Evolutionary conservation across 2,888 invertebrate genomes (phyloP), one percentile per base, ranked within the genome.

Genomic region (Cryptophagus acutangulus): DNA sequence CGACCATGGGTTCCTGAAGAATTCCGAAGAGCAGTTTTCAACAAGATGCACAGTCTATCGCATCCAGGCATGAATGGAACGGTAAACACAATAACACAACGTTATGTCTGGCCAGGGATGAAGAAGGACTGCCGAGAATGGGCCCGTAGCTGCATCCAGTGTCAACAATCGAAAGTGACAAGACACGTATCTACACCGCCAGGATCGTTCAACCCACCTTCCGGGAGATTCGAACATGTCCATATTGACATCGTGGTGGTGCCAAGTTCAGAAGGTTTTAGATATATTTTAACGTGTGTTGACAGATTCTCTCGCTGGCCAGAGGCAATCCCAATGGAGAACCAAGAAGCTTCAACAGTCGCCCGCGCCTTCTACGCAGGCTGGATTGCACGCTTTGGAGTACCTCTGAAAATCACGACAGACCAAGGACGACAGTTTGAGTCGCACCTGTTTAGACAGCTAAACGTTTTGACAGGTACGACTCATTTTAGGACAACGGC

Each of bases 41-140:
- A 57, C 10, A 2, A 35, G 0, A 1, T 62, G 0, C 61, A 65
- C 38, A 35, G 41, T 1, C 38, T 61, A 1, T 43, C 55, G 2
- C 66, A 64, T 36, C 59, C 63, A 3, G 61, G 63, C 1, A 38
- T 44, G 1, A 48, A 48, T 2, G 48, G 51, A 0, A 59, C 59
- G 1, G 36, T 37, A 1, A 56, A 52, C n/a, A 20, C 68, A 1
- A 50, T 70, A 0, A 33, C 59, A 0, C 29, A 62, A 16, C 51
- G 63, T 0, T 70, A 54, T 29, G 61, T 69, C 0, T 69, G 68
- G 68, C 66, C 65, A 1, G 51, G 51, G 1, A 54, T 70, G 0
- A 54, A 60, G 1, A 46, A 42, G 4, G 65, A 70, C 52, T 3
- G 62, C 59, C 38, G 55, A 56, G 3, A 58, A 58, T 65, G 63